Base-by-base conservation (phyloP, 2,797 vertebrate species). In the Hypotaenidia okinawae region DNA sequence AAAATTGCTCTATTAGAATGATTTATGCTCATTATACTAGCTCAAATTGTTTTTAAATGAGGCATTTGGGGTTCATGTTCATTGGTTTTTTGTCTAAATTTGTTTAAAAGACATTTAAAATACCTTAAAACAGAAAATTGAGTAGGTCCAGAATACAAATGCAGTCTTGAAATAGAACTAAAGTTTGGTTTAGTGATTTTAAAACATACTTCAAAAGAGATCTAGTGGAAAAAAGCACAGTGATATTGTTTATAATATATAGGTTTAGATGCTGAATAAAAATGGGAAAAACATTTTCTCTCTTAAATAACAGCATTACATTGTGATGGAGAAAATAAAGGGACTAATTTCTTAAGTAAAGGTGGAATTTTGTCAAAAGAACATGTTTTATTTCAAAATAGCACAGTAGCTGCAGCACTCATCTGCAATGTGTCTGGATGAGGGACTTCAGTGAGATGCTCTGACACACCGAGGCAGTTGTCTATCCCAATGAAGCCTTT, bases 11-110 rank as follows among this genome's bases (percentile, higher is more conserved):
- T 94, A 52, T 96, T 96, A 96, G 62, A 94, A 80, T 95, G 96
- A 98, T 94, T 97, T 97, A 85, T 95, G 59, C 54, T 96, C 91
- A 96, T 96, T 94, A 92, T 45, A 37, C 32, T 37, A 95, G 70
- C 78, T 96, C 24, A 97, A 85, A 97, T 95, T 96, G 83, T 86
- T 96, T 96, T 96, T 89, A 94, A 96, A 94, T 93, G 94, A 97
- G 73, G 47, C 72, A 52, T 92, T 95, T 58, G 68, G 47, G 84
- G 45, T 92, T 96, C 68, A 45, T 30, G 93, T 66, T 93, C 52
- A 83, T 68, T 88, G 59, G 87, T 62, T 94, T 94, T 81, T 91
- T 95, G 33, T 87, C 87, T 95, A n/a, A 89, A 95, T 97, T 97
- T 45, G 43, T 45, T 95, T 90, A 89, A 96, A 94, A 96, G 58